Evolutionary conservation across 2,888 invertebrate genomes (phyloP), one percentile per base, ranked within the genome.

Genomic region (Amphipyra berbera): DNA sequence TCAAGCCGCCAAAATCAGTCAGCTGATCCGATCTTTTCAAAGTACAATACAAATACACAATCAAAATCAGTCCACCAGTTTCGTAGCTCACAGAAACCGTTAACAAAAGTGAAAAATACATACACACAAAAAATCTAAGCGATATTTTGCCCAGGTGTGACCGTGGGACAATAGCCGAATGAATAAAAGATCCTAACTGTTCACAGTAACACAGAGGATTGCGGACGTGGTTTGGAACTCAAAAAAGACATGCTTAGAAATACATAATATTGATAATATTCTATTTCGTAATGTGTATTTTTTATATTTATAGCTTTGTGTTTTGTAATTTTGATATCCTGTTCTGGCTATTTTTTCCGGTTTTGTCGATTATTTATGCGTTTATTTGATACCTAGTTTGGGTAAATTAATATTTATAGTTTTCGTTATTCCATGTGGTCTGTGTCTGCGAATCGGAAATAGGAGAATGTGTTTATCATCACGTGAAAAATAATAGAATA

Each of bases 161-260:
- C 64, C 67, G 72, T 72, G 74, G 54, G 75, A 79, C 66, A 47
- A 15, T 61, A 27, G 52, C 21, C 12, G 61, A 40, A 78, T 78
- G 76, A 68, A 79, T 79, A 76, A 79, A 64, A 75, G 59, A 72
- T 76, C 14, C 0, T 58, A 63, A 66, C 64, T 53, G 66, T 76
- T 47, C 40, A 58, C 4, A 2, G 21, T 21, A 21, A 30, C 7
- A 30, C 7, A 30, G 0, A 7, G 30, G 6, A 56, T 46, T 37
- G 47, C 7, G n/a, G 45, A 48, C 47, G 68, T 59, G 68, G 14
- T 30, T 8, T n/a, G 65, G 65, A 4, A 65, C 15, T 14, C 50
- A 65, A 65, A 47, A 14, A 42, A 56, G 35, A 6, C 38, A 59
- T 14, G 37, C 37, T 12, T 15, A 41, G 21, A 41, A 50, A 27